Conservation (phyloP, 2,888 invertebrate genomes). For the Drosophila meridiana region DNA sequence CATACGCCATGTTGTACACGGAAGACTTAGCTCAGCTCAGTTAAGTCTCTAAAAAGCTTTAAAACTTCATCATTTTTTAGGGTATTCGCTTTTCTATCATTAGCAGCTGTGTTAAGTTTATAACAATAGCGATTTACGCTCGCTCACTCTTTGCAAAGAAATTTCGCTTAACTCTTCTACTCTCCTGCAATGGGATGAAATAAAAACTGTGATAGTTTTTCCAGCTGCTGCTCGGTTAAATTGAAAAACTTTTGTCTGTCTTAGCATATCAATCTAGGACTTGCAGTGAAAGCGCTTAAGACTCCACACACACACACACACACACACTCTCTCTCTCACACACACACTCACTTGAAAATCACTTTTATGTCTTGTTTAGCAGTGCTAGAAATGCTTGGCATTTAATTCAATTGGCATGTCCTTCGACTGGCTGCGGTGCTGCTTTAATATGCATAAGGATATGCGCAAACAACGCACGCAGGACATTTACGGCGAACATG, state of each 20-base stretch:
- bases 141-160: conserved; percentile 10
- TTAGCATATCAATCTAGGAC: conserved; percentile 40
- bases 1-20: not conserved
- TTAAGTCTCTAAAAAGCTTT: not conserved
- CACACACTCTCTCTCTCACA: not conserved
- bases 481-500: conserved; percentile 52
- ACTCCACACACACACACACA: not conserved
- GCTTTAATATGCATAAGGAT: conserved; percentile 53
- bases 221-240: conserved; percentile 28
- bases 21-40: not conserved
- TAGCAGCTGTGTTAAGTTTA: not conserved
- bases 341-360: conserved; percentile 25
- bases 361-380: conserved; percentile 25
- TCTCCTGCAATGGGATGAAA: conserved; percentile 13
- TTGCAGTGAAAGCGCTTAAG: conserved; percentile 4
- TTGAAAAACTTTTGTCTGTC: conserved; percentile 56
- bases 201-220: conserved; percentile 30
- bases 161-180: conserved; percentile 25
- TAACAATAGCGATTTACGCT: conserved; percentile 27
- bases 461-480: conserved; percentile 27
- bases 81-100: not conserved
- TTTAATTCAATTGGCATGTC: conserved; percentile 29
- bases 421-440: conserved; percentile 10
- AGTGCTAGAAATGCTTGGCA: conserved; percentile 28
- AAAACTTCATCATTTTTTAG: not conserved